Evolutionary conservation across 2,888 invertebrate species (phyloP).

Genomic region (Camponotus fellah): DNA sequence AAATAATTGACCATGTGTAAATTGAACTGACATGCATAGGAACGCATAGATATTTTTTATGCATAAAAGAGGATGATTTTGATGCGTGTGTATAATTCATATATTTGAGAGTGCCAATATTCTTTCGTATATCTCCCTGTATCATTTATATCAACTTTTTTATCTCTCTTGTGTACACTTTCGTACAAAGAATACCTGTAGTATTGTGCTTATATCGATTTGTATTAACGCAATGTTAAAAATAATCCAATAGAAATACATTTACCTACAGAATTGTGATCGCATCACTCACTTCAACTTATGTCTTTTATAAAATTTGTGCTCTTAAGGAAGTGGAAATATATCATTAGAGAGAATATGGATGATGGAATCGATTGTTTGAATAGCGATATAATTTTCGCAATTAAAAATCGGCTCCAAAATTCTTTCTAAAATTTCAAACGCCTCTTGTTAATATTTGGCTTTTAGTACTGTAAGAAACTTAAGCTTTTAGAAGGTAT

Average conservation of each 20-base stretch:
- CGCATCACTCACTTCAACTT: constrained; percentile 55
- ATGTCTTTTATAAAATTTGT: constrained; percentile 73
- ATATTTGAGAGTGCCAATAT: constrained; percentile 48
- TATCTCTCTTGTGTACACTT: constrained; percentile 25
- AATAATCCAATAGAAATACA: constrained; percentile 56
- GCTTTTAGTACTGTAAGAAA: constrained; percentile 31
- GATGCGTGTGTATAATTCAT: constrained; percentile 54
- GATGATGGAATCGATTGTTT: constrained; percentile 69
- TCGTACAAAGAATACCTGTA: constrained; percentile 54
- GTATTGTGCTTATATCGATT: constrained; percentile 61
- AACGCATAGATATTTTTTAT: constrained; percentile 63
- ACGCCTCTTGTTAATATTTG: constrained; percentile 23
- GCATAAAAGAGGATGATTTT: constrained; percentile 62
- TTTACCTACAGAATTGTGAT: constrained; percentile 34
- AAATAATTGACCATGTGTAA: constrained; percentile 71
- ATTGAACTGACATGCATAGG: constrained; percentile 67
- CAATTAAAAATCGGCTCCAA: constrained; percentile 39
- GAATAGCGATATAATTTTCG: constrained; percentile 58
- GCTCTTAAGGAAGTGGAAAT: constrained; percentile 75
- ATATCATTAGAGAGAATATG: constrained; percentile 70
- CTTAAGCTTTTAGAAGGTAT: constrained; percentile 35
- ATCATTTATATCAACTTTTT: constrained; percentile 50
- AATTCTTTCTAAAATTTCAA: constrained; percentile 65
- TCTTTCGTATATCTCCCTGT: constrained; percentile 18
- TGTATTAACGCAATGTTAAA: constrained; percentile 56